Evolutionary conservation across 2,888 invertebrate genomes (phyloP), one percentile per base, ranked within the genome.

Genomic region (Opisthograptis luteolata): DNA sequence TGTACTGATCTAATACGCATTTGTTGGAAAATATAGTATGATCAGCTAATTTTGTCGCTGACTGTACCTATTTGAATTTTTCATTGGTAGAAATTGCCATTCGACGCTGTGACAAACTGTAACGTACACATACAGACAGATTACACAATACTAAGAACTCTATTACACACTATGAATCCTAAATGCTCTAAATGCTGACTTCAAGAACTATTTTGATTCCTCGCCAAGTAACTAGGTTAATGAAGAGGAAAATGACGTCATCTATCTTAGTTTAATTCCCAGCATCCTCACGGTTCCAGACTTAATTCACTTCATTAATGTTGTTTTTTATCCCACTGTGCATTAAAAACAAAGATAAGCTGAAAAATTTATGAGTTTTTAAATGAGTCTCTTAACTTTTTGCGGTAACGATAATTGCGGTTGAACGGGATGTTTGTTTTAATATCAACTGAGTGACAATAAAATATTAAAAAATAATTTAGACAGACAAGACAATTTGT

Each of bases 231-330:
- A 87, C 86, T 84, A 79, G 84, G 82, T 85, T 87, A 88, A 87
- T 87, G 85, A 86, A 85, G 77, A 70, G 79, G 80, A 81, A 84
- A 86, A 87, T 86, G 74, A 84, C 80, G 74, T 81, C 82, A 84
- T 88, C 81, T 76, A 81, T 87, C 86, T 86, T 86, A 84, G 81
- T 84, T 81, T 82, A 76, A 83, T 81, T 79, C 76, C 77, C 80
- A 81, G 81, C 74, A 76, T 78, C 79, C 73, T 68, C 64, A 64
- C 69, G 66, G 64, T 67, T 66, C 74, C 68, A 62, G 60, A 69
- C 76, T 81, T 84, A 80, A 84, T 85, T 84, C 73, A 77, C 75
- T 82, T 84, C 81, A 82, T 87, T 84, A 82, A 78, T 78, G 75
- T 78, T 75, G 75, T 79, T 57, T 71, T 72, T 74, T 68, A 68